Evolutionary conservation across 2,888 invertebrate species (phyloP).

Genomic region (Philereme transversata): DNA sequence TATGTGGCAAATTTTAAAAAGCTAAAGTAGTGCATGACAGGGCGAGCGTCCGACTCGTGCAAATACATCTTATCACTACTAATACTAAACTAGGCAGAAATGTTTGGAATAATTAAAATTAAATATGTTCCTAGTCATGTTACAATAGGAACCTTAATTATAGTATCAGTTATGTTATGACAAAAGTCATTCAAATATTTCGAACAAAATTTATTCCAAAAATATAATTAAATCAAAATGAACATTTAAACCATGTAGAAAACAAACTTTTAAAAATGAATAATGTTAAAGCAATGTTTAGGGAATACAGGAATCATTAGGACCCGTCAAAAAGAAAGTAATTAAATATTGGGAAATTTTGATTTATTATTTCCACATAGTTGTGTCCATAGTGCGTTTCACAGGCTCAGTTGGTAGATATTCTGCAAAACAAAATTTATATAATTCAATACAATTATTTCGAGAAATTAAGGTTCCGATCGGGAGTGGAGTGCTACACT

Average conservation of each 20-base stretch:
- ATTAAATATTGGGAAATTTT: slow-evolving; percentile 78
- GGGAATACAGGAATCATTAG: slow-evolving; percentile 76
- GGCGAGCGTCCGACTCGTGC: slow-evolving; percentile 12
- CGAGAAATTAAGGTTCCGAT: slow-evolving; percentile 81
- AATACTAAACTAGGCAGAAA: slow-evolving; percentile 24
- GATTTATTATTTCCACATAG: slow-evolving; percentile 84
- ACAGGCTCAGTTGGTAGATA: slow-evolving; percentile 79
- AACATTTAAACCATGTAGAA: slow-evolving; percentile 82
- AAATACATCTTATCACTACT: slow-evolving; percentile 31
- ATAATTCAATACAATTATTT: slow-evolving; percentile 69
- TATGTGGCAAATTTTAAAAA: slow-evolving; percentile 10
- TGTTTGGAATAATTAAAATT: slow-evolving; percentile 18
- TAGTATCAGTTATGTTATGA: slow-evolving; percentile 67
- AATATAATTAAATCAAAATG: slow-evolving; percentile 80
- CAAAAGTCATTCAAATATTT: slow-evolving; percentile 70
- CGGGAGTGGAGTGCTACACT: slow-evolving; percentile 82
- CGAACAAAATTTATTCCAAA: slow-evolving; percentile 82
- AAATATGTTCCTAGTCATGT: slow-evolving; percentile 30
- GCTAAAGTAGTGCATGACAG: slow-evolving; percentile 8
- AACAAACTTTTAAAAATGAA: slow-evolving; percentile 66
- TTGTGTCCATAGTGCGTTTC: slow-evolving; percentile 82
- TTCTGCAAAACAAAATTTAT: slow-evolving; percentile 82
- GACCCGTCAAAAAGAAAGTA: slow-evolving; percentile 80
- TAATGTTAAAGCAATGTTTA: slow-evolving; percentile 69
- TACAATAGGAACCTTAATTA: slow-evolving; percentile 78